A percentile compares a stretch with the other conserved stretches of the same genome.
Conservation (phyloP, 1,140 invertebrate genomes). For the Drosophila prosaltans region DNA sequence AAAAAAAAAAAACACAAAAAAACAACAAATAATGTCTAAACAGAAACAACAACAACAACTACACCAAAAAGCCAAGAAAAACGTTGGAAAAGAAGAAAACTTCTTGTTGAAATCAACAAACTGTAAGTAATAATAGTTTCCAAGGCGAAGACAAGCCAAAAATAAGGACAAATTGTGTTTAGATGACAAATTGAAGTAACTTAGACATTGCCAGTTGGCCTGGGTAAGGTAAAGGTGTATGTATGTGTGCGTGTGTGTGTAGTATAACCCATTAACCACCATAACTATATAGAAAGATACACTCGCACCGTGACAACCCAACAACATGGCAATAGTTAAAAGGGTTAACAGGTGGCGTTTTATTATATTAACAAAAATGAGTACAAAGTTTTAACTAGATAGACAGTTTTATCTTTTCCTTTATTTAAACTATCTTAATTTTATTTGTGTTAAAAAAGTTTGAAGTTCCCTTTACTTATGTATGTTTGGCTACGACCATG, state of each 20-base stretch:
- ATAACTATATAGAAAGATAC: no score
- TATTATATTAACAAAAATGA: no score
- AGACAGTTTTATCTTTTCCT: no score
- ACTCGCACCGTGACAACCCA: no score
- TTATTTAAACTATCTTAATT: no score
- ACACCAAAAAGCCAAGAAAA: conserved; percentile 15
- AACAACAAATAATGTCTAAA: neutral
- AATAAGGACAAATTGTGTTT: conserved; percentile 16
- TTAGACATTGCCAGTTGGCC: conserved; percentile 46
- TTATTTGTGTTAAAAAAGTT: no score
- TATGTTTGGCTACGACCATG: neutral
- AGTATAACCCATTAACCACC: conserved; percentile 2
- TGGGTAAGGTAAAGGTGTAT: conserved; percentile 30
- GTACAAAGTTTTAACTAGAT: no score
- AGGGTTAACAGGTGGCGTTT: no score
- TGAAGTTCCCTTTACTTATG: no score
- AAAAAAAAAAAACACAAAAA: neutral
- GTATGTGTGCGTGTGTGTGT: neutral
- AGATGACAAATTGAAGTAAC: conserved; percentile 50
- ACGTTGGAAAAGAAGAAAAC: conserved; percentile 10
- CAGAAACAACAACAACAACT: conserved; percentile 5
- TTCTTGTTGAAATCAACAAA: conserved; percentile 67
- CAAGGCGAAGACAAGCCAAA: conserved; percentile 57
- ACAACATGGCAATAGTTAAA: no score
- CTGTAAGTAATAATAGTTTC: conserved; percentile 57